Percentiles rank a stretch among this genome's conserved stretches.
Evolutionary conservation across 1,140 invertebrate species (phyloP).

Genomic region (Chrysomallon squamiferum): DNA sequence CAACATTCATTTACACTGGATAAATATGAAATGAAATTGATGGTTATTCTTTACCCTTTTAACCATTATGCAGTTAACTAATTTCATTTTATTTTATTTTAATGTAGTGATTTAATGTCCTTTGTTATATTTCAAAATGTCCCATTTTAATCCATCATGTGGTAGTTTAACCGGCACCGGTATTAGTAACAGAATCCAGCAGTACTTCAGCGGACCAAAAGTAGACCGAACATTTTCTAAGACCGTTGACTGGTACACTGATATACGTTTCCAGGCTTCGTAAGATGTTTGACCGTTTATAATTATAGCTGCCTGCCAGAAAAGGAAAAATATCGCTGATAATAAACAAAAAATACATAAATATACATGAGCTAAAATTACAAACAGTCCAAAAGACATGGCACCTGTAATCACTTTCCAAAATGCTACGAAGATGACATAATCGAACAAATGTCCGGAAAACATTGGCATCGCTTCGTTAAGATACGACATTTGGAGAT

Average conservation of each 20-base stretch:
- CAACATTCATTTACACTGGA: too few relatives aligned
- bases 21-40: too few relatives aligned
- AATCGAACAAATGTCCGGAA: conserved; percentile 21
- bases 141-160: conserved; percentile 38
- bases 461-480: conserved; percentile 21
- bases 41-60: too few relatives aligned
- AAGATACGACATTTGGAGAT: conserved; percentile 36
- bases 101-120: too few relatives aligned
- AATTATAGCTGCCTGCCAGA: conserved; percentile 34
- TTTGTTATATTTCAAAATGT: not conserved
- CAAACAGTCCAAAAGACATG: conserved; percentile 20
- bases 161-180: conserved; percentile 27
- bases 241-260: conserved; percentile 17
- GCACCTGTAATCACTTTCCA: conserved; percentile 31
- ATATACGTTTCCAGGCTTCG: conserved; percentile 35
- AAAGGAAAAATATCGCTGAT: conserved; percentile 22
- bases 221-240: conserved; percentile 31
- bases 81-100: too few relatives aligned
- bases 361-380: conserved; percentile 27
- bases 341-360: conserved; percentile 23
- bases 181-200: conserved; percentile 29
- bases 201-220: conserved; percentile 39
- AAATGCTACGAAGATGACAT: conserved; percentile 33
- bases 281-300: conserved; percentile 39
- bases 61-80: too few relatives aligned